A percentile compares a stretch with the other conserved stretches of the same genome.
Evolutionary conservation across 2,113 vertebrate genomes (phyloP).

Genomic region (Grantiella picta): DNA sequence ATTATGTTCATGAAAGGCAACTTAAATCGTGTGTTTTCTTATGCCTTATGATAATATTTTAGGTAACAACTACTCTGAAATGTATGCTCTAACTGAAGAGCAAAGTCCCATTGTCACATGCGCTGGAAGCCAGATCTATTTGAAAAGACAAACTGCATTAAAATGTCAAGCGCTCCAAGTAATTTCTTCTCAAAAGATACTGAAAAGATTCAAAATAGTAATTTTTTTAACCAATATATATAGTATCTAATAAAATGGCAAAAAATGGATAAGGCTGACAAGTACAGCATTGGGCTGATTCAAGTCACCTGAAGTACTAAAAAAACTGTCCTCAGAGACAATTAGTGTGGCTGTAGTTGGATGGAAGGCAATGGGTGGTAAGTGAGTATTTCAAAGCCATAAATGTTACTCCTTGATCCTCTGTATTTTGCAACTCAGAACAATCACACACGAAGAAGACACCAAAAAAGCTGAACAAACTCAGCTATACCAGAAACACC

Average conservation of each 20-base stretch:
- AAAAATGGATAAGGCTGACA: not conserved
- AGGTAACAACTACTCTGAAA: constrained; percentile 83
- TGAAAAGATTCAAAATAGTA: constrained; percentile 63
- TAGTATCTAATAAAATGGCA: constrained; percentile 20
- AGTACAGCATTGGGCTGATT: not conserved
- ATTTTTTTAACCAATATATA: constrained; percentile 40
- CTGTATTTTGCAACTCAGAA: constrained; percentile 27
- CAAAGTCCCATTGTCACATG: constrained; percentile 74
- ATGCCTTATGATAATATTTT: constrained; percentile 83
- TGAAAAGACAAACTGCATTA: constrained; percentile 77
- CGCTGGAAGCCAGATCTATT: constrained; percentile 76
- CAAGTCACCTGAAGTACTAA: not conserved
- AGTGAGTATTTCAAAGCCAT: not conserved
- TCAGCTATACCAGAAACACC: not conserved
- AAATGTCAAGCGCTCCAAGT: constrained; percentile 71
- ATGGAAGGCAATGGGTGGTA: not conserved
- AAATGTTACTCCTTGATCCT: constrained; percentile 16
- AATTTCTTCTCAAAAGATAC: constrained; percentile 68
- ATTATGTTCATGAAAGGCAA: constrained; percentile 87
- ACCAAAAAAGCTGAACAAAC: not conserved
- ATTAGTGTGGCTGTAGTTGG: not conserved
- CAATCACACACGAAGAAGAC: not conserved
- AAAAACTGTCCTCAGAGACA: not conserved
- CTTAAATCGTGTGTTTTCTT: constrained; percentile 83
- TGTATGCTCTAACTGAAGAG: constrained; percentile 77